Base-by-base conservation (phyloP, 2,888 invertebrate genomes). In the Geotrupes spiniger region DNA sequence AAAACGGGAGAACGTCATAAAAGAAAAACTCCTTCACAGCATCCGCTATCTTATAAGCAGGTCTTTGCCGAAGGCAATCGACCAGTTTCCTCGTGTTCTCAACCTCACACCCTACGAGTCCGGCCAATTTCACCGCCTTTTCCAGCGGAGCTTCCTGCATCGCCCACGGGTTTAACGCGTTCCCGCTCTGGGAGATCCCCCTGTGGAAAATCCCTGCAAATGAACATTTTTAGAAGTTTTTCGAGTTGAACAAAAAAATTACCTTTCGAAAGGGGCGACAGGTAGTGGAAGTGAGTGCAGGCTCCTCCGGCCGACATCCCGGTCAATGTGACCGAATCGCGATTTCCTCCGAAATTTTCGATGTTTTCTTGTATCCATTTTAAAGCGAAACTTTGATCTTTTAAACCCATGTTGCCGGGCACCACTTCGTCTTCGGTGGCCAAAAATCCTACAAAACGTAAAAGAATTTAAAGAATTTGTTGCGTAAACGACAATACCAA, bases 251-350 rank as follows among this genome's bases (percentile, higher is more conserved):
- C 10, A 1, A 27, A 14, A 46, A 37, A 15, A 46, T 27, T 51
- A 59, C 60, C 61, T 53, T 51, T 59, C 12, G 82, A 81, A 53
- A 79, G 60, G 0, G 80, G 79, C 0, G 84, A 82, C 5, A 87
- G 57, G 55, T 82, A 80, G 51, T 86, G 87, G 58, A 83, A 81
- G 65, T 86, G 84, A 0, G 84, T 84, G 56, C 86, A 82, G 1
- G 81, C 84, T 26, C 81, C 85, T 0, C 87, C 87, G 0, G 87
- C 82, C 2, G 86, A 86, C 58, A 79, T 76, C 1, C 87, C 87
- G 0, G 79, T 68, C 1, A 87, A 63, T 0, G 84, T 82, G 15
- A 87, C 75, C 52, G 80, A 80, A 26, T 79, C 76, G 1, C 84
- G 78, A 71, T 86, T 79, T 0, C 87, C 87, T 1, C 83, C 84